Evolutionary conservation across 2,888 invertebrate genomes (phyloP).

Genomic region (Nesidiocoris tenuis): DNA sequence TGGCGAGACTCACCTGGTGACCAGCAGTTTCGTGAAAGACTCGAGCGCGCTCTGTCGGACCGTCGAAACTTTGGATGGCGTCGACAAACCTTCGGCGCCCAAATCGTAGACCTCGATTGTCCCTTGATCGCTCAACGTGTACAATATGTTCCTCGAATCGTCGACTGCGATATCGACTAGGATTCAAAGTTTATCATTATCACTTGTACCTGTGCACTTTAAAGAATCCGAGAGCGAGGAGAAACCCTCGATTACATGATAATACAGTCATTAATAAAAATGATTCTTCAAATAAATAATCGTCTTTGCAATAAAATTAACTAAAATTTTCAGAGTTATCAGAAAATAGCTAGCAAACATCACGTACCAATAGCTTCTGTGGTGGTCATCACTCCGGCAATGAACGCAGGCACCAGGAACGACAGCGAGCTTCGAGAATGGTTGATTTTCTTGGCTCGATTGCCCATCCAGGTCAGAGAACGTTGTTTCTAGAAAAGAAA

Average conservation of each 20-base stretch:
- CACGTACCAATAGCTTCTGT: constrained; percentile 80
- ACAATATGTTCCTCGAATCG: constrained; percentile 83
- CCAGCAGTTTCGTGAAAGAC: constrained; percentile 6
- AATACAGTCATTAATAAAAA: neutral
- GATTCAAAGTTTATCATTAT: too few species aligned
- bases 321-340: too few species aligned
- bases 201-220: too few species aligned
- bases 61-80: constrained; percentile 69
- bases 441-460: constrained; percentile 91
- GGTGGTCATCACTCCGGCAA: constrained; percentile 80
- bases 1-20: constrained; percentile 5
- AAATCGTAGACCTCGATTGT: constrained; percentile 87
- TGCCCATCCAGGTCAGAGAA: constrained; percentile 83
- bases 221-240: too few species aligned
- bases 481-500: constrained; percentile 64
- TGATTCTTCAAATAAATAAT: too few species aligned
- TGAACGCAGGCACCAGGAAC: constrained; percentile 84
- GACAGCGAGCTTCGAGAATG: constrained; percentile 86
- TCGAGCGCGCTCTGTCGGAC: constrained; percentile 63
- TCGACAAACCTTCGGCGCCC: constrained; percentile 69
- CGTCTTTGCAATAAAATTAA: too few species aligned
- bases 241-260: neutral
- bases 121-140: constrained; percentile 86
- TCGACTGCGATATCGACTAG: constrained; percentile 80
- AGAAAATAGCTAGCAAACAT: too few species aligned